Conservation (phyloP, 1,140 invertebrate species). For the Cepaea nemoralis region DNA sequence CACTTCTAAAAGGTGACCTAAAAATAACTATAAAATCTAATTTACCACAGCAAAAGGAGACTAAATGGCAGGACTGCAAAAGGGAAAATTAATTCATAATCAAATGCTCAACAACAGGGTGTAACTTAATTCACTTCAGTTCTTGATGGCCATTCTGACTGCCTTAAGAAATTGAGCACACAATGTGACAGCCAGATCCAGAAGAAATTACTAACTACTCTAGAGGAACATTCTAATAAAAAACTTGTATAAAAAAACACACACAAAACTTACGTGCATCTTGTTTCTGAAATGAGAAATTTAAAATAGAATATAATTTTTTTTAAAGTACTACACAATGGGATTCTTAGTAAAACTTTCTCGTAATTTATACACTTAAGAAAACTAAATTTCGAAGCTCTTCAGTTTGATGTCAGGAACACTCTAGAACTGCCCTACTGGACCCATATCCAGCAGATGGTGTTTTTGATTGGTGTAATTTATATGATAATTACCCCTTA, state of each 20-base stretch:
- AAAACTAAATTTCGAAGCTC: too few relatives aligned
- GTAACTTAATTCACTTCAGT: neutral
- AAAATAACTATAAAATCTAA: too few relatives aligned
- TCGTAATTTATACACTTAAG: too few relatives aligned
- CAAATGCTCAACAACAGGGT: neutral
- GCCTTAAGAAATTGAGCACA: neutral
- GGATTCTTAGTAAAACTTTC: too few relatives aligned
- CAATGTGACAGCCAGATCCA: neutral
- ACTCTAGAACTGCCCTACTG: too few relatives aligned
- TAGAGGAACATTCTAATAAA: neutral
- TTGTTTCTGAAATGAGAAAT: constrained; percentile 29
- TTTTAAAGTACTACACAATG: too few relatives aligned
- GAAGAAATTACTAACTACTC: neutral
- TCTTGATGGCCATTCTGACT: neutral
- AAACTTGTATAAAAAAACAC: neutral
- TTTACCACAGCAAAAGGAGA: neutral
- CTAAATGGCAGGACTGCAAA: neutral
- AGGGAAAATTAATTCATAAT: neutral
- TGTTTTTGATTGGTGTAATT: too few relatives aligned
- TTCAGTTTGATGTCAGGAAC: too few relatives aligned
- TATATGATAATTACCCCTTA: too few relatives aligned
- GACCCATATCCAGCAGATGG: too few relatives aligned
- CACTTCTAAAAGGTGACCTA: too few relatives aligned
- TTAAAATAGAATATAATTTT: too few relatives aligned
- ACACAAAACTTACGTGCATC: constrained; percentile 22